phyloP scores from a whole-genome alignment of 2,113 vertebrate genomes.

The Sylvilagus bachmani region DNA sequence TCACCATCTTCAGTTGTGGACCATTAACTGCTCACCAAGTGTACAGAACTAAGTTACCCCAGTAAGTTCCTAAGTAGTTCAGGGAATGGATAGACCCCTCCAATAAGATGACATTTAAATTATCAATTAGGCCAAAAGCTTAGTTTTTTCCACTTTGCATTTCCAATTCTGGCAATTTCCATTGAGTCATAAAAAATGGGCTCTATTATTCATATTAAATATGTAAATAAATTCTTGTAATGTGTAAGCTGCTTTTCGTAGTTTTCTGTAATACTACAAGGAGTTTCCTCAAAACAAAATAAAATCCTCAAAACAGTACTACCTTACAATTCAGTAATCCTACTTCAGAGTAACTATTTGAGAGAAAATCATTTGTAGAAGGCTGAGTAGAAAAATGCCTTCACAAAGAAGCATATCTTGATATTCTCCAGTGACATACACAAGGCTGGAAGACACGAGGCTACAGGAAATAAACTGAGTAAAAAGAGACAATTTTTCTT shows the following conservation, averaged over 20 bases:
- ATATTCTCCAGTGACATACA: neutral
- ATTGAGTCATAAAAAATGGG: too few species aligned
- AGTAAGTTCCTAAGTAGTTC: neutral
- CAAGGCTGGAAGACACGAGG: neutral
- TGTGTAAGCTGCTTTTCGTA: neutral
- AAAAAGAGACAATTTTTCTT: neutral
- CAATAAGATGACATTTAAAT: neutral
- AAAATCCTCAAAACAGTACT: neutral
- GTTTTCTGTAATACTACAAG: neutral
- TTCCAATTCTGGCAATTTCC: neutral
- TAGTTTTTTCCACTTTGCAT: neutral
- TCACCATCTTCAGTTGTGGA: neutral
- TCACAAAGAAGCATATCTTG: neutral
- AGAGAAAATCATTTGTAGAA: too few species aligned
- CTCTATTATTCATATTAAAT: neutral
- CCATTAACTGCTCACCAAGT: neutral
- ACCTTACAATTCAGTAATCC: neutral
- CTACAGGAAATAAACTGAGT: neutral
- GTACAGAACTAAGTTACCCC: neutral
- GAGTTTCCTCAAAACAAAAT: neutral
- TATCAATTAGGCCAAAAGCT: neutral
- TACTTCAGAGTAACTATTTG: neutral
- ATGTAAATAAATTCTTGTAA: neutral
- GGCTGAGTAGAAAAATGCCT: neutral
- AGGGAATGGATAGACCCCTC: neutral